Base-by-base conservation (phyloP, 2,113 vertebrate genomes). In the Excalfactoria chinensis region DNA sequence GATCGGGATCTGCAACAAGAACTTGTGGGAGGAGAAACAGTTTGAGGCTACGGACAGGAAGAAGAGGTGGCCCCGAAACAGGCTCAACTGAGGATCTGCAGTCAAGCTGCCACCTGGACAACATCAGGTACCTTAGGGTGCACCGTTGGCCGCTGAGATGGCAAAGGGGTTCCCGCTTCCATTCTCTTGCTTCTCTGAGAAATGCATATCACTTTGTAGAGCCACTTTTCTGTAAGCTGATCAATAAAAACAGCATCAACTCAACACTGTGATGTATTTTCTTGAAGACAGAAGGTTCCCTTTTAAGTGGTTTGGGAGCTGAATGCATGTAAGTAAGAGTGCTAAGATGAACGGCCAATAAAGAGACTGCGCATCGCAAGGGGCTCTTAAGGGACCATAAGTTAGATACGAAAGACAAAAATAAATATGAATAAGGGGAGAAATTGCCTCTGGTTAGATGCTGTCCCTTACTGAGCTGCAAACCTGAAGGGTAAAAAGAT, bases 1-100 rank as follows among this genome's bases (percentile, higher is more conserved):
- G 49, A 98, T 99, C 40, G 99, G 98, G 56, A 41, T 97, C 17
- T 90, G 97, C 55, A 95, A 91, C 17, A 86, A 97, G 4, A 94
- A 44, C 62, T 91, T 95, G 78, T 99, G 98, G 98, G 94, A 93
- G 55, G 93, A 73, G 59, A 92, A 94, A 22, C 15, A 81, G 25
- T 15, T 84, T 4, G 91, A 97, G 46, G 67, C 78, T 5, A 44
- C 15, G 0, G 88, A 96, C 30, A 97, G 86, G 93, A 97, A 62
- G 67, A 98, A 95, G 94, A 89, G 91, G 88, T 85, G 84, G 71
- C 86, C 94, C 73, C 11, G 70, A 84, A 0, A 26, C 43, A 91
- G 82, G 89, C 85, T 26, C 55, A 76, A 9, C 11, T 5, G 71
- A 81, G 69, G 55, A 62, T 20, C 71, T 79, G 34, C 55, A 37